Evolutionary conservation across 2,888 invertebrate genomes (phyloP).

Genomic region (Salticus scenicus): DNA sequence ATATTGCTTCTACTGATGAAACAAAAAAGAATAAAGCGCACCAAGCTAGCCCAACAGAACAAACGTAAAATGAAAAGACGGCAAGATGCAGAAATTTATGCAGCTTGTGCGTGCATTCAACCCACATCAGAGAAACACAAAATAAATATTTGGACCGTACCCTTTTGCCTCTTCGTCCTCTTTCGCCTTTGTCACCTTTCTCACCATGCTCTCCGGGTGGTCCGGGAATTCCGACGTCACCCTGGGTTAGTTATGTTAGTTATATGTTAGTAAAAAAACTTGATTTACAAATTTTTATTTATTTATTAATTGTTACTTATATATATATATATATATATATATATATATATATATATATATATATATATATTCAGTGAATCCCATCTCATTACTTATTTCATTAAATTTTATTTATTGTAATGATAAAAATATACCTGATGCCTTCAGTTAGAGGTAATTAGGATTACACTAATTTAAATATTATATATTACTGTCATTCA

Average conservation of each 20-base stretch:
- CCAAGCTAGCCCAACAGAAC: neutral
- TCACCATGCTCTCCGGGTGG: conserved; percentile 83
- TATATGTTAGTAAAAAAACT: neutral
- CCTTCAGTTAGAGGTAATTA: too few relatives aligned
- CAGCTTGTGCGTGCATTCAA: neutral
- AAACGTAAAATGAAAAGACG: neutral
- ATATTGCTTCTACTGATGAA: too few relatives aligned
- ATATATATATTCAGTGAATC: too few relatives aligned
- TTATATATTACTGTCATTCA: too few relatives aligned
- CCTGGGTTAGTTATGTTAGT: conserved; percentile 72
- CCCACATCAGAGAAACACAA: neutral
- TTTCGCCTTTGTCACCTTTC: conserved; percentile 85
- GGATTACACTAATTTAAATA: too few relatives aligned
- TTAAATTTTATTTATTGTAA: too few relatives aligned
- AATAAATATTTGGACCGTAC: conserved; percentile 79
- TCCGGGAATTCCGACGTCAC: conserved; percentile 76
- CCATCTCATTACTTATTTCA: too few relatives aligned
- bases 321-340: too few relatives aligned
- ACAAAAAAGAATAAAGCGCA: neutral
- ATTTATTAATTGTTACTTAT: too few relatives aligned
- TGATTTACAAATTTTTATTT: too few relatives aligned
- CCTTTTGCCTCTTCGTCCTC: conserved; percentile 95
- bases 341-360: too few relatives aligned
- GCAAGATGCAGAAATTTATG: conserved; percentile 10
- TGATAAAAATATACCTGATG: too few relatives aligned